Base-by-base conservation (phyloP, 2,888 invertebrate genomes). In the Halictus ligatus region DNA sequence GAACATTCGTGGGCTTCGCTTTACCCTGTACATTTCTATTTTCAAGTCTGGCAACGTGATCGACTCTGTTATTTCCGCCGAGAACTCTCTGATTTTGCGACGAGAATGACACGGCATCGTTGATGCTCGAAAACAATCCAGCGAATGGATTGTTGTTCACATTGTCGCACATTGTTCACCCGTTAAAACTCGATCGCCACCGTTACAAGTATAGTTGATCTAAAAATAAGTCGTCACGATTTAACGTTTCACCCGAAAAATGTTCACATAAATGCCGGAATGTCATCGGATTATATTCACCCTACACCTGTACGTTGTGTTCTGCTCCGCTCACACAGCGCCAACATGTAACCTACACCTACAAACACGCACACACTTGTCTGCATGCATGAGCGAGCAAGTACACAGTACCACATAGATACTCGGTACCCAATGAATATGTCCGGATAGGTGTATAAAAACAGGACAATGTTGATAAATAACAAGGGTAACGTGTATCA, bases 131-230 rank as follows among this genome's bases (percentile, higher is more conserved):
- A 89, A 95, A 95, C 54, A 95, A 93, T 25, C 94, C 95, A 83
- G 94, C 94, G 86, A 95, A 95, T 1, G 95, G 95, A 90, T 95
- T 95, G 83, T 95, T 93, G 88, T 95, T 94, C 60, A 94, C 87
- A 86, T 95, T 94, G 83, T 95, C 94, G 81, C 92, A 92, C 95
- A 95, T 95, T 67, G 54, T 88, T 86, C 71, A 40, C 21, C 78
- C 25, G 73, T 84, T 86, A 87, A 48, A 78, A 50, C 54, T 48
- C 67, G 12, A 25, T 67, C 60, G 21, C 54, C 43, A 73, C 35
- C 29, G 35, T 21, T 50, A 46, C 2, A n/a, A 75, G 12, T 77
- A 88, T 80, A 80, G 60, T 67, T 74, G 25, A 71, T 76, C 40
- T n/a, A 43, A 43, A 85, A 81, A 69, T 50, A 54, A 72, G 67